Evolutionary conservation across 2,797 vertebrate species (phyloP), one percentile per base, ranked within the genome.

Genomic region (Amphiprion clarkii): DNA sequence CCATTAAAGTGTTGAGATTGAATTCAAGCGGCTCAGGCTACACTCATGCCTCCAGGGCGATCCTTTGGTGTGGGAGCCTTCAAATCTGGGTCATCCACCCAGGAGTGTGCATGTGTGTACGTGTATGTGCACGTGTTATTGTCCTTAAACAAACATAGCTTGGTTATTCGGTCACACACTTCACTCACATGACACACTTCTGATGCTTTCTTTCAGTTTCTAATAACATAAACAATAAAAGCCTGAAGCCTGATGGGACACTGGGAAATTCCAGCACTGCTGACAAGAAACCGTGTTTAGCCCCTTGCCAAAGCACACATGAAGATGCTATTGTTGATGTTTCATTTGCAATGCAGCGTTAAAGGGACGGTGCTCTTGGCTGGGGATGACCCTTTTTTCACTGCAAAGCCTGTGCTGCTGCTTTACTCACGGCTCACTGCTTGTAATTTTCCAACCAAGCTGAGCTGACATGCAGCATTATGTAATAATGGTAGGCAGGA

Each of bases 291-390:
- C 57, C 48, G 39, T 48, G 44, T 14, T 48, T 7, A 57, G 51
- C 33, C 9, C 52, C 29, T 48, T 65, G 67, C 61, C 66, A 67
- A 52, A 78, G 29, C 52, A 36, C 78, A 70, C 57, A 66, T 13
- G 7, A 42, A 74, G 71, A 61, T 79, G 78, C 62, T 79, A 68
- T 51, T 74, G 69, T 40, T 71, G 58, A 64, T 67, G 55, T 86
- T 88, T 93, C 27, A 92, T 91, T 92, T 88, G 70, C 70, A 67
- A 51, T 36, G 17, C 46, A 7, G 36, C 86, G 78, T 77, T 71
- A 86, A 74, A 79, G 7, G n/a, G 23, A 62, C 16, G 8, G 46
- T 25, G 40, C 25, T 58, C 40, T 58, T 76, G 74, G 69, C 39
- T 53, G 59, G 6, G 14, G 39, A 44, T 16, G 4, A 59, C 9